Conservation (phyloP, 2,888 invertebrate genomes). For the Eurois occulta region DNA sequence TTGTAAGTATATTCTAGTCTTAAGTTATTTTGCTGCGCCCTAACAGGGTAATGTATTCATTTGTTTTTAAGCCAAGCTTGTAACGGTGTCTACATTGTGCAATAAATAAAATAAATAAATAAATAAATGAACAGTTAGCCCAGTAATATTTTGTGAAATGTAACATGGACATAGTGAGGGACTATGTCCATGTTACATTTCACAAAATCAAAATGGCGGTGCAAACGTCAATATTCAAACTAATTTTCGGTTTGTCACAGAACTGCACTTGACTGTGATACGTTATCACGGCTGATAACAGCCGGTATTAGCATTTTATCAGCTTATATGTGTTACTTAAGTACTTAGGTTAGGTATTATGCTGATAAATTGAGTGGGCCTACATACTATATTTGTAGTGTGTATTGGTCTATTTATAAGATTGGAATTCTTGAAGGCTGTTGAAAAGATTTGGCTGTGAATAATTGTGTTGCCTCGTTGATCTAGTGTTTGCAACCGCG, state of each 20-base stretch:
- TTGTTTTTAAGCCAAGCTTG: no score
- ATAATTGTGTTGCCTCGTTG: neutral
- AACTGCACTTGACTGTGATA: slow-evolving; percentile 64
- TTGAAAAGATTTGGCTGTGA: slow-evolving; percentile 19
- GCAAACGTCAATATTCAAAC: slow-evolving; percentile 38
- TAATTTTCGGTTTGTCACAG: slow-evolving; percentile 59
- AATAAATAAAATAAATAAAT: no score
- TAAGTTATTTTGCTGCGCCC: no score
- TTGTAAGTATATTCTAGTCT: no score
- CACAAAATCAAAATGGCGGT: slow-evolving; percentile 60
- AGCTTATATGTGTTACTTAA: slow-evolving; percentile 44
- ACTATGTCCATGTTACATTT: neutral
- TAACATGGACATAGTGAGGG: no score
- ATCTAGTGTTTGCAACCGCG: no score
- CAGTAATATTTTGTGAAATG: no score
- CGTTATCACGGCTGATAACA: slow-evolving; percentile 63
- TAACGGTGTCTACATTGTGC: no score
- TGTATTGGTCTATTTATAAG: neutral
- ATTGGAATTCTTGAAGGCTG: neutral
- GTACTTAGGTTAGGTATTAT: slow-evolving; percentile 37
- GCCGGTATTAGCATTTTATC: slow-evolving; percentile 62
- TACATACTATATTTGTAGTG: neutral
- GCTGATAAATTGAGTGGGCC: slow-evolving; percentile 23
- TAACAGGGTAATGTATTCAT: no score
- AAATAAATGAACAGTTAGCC: neutral